Evolutionary conservation across 2,113 vertebrate species (phyloP).

Genomic region (Tautogolabrus adspersus): DNA sequence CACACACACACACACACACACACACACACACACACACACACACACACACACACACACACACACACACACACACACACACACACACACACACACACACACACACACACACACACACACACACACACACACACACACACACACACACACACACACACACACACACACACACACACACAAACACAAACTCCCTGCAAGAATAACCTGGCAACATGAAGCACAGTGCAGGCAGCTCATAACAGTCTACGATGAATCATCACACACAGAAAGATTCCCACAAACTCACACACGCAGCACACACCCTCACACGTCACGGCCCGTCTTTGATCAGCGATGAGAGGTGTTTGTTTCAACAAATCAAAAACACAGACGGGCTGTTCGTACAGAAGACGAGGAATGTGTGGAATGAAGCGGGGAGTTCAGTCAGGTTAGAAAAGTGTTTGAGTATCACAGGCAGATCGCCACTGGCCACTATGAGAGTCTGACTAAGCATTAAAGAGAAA

Average conservation of each 20-base stretch:
- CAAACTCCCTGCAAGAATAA: slow-evolving; percentile 18
- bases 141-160: slow-evolving; percentile 38
- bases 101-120: slow-evolving; percentile 41
- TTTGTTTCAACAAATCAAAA: slow-evolving; percentile 74
- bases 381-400: slow-evolving; percentile 52
- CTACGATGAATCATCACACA: slow-evolving; percentile 61
- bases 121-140: slow-evolving; percentile 42
- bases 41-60: slow-evolving; percentile 43
- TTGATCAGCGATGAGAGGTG: slow-evolving; percentile 72
- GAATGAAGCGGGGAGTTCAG: slow-evolving; percentile 58
- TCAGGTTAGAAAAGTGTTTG: slow-evolving; percentile 40
- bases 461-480: slow-evolving; percentile 10
- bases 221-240: slow-evolving; percentile 46
- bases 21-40: slow-evolving; percentile 41
- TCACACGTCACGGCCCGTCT: slow-evolving; percentile 34
- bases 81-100: slow-evolving; percentile 41
- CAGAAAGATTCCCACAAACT: slow-evolving; percentile 21
- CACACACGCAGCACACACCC: slow-evolving; percentile 23
- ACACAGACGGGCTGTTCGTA: slow-evolving; percentile 42
- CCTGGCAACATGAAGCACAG: neutral
- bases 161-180: slow-evolving; percentile 41
- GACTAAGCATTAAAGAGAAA: slow-evolving; percentile 42
- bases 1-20: slow-evolving; percentile 38
- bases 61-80: slow-evolving; percentile 38
- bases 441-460: slow-evolving; percentile 22